Percentiles rank a stretch among this genome's conserved stretches.
Conservation (phyloP, 2,888 invertebrate genomes). For the Lithophane leautieri region DNA sequence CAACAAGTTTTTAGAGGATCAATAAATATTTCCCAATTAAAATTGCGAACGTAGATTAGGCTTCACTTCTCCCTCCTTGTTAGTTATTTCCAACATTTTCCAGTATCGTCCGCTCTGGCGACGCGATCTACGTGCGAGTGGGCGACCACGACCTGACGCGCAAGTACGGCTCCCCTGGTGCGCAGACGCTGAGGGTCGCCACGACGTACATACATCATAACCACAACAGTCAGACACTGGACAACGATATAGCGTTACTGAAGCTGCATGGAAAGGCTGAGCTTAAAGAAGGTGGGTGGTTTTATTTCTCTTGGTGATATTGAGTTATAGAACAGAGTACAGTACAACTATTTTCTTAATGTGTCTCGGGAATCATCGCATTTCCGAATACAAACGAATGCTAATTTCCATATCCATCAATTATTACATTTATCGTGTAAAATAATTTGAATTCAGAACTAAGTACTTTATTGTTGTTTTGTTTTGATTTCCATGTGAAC, state of each 20-base stretch:
- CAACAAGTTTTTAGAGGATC: no score
- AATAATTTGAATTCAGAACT: no score
- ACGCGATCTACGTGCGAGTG: constrained; percentile 97
- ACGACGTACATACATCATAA: constrained; percentile 99
- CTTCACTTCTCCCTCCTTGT: no score
- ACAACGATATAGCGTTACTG: constrained; percentile 97
- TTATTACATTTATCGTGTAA: no score
- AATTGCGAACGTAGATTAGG: background rate
- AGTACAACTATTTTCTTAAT: no score
- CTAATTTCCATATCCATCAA: no score
- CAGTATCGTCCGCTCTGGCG: constrained; percentile 98
- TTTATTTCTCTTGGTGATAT: background rate
- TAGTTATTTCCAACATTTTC: constrained; percentile 35
- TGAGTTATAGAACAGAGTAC: background rate
- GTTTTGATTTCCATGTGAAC: no score
- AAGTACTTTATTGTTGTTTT: no score
- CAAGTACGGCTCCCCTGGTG: constrained; percentile 97
- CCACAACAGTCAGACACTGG: constrained; percentile 98
- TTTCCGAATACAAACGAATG: no score
- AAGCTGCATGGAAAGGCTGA: constrained; percentile 97
- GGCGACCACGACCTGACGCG: constrained; percentile 97
- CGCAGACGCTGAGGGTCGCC: constrained; percentile 96
- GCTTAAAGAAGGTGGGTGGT: constrained; percentile 93
- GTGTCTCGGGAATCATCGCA: no score
- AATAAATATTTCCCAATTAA: background rate